These are phyloP conservation scores for Bergia puertoricense DNA, from an alignment of 92 coral and sea anemone species.

Conservation along the genomic window DNA sequence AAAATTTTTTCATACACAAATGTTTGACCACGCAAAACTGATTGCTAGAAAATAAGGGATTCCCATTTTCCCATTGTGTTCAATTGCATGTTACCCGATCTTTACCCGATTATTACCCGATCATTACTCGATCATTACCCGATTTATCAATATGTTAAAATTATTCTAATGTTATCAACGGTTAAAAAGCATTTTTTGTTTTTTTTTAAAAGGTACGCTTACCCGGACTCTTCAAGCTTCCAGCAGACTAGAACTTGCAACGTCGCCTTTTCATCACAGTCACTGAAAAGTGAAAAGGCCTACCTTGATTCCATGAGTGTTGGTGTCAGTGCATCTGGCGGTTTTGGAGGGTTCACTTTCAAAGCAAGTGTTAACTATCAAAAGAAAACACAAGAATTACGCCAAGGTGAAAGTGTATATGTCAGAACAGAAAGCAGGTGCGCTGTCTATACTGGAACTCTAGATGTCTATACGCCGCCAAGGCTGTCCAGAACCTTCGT, in stretches of 20 bases:
- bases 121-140: too few species aligned
- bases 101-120: too few species aligned
- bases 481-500: not conserved
- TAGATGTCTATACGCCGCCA: conserved; percentile 31
- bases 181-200: too few species aligned
- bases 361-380: conserved; percentile 34
- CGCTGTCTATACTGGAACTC: conserved; percentile 31
- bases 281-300: conserved; percentile 21
- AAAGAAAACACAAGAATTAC: conserved; percentile 16
- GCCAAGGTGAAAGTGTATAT: not conserved
- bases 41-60: too few species aligned
- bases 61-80: too few species aligned
- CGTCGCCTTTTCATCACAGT: conserved; percentile 13
- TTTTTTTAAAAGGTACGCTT: too few species aligned
- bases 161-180: too few species aligned
- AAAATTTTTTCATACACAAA: too few species aligned
- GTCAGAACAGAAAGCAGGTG: conserved; percentile 30
- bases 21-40: too few species aligned
- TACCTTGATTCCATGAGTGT: conserved; percentile 38
- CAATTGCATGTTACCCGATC: too few species aligned
- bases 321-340: conserved; percentile 8
- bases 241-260: conserved; percentile 26
- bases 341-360: conserved; percentile 15
- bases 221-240: not conserved
- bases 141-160: too few species aligned